Percentiles rank a stretch among this genome's conserved stretches.
Evolutionary conservation across 2,888 invertebrate species (phyloP).

Genomic region (Lissocephala sabroskyi): DNA sequence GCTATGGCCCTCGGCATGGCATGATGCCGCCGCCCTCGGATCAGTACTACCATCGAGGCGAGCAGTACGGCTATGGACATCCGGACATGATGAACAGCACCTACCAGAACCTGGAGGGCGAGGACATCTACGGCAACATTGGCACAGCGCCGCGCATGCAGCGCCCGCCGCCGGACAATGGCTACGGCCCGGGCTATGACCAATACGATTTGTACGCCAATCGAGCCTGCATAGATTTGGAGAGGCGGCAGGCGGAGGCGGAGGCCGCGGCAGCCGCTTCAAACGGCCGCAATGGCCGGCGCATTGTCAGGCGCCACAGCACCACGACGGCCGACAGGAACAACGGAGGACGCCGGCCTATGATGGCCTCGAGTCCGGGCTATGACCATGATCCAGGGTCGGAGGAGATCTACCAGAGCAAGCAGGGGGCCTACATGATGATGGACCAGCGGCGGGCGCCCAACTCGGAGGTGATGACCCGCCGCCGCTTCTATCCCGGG

Average conservation of each 20-base stretch:
- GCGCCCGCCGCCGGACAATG: constrained; percentile 34
- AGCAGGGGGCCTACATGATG: constrained; percentile 68
- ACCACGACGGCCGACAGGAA: constrained; percentile 71
- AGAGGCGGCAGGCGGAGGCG: constrained; percentile 67
- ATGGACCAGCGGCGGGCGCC: constrained; percentile 66
- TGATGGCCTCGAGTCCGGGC: constrained; percentile 30
- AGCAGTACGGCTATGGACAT: constrained; percentile 38
- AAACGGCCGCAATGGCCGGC: constrained; percentile 44
- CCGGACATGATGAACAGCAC: constrained; percentile 68
- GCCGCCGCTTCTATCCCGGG: constrained; percentile 68
- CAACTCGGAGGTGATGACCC: constrained; percentile 69
- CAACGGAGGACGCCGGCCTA: constrained; percentile 38
- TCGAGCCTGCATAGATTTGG: constrained; percentile 71
- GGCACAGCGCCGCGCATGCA: constrained; percentile 32
- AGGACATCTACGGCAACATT: constrained; percentile 71
- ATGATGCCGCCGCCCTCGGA: constrained; percentile 36
- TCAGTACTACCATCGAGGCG: constrained; percentile 46
- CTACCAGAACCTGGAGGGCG: constrained; percentile 69
- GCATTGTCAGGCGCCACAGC: constrained; percentile 70
- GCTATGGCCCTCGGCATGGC: constrained; percentile 28
- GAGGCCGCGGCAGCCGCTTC: constrained; percentile 35
- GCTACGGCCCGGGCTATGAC: constrained; percentile 42
- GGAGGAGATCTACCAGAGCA: constrained; percentile 67
- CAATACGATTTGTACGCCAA: constrained; percentile 72
- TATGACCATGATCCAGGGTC: constrained; percentile 34